Conservation (phyloP, 2,113 vertebrate species). For the Prinia subflava region DNA sequence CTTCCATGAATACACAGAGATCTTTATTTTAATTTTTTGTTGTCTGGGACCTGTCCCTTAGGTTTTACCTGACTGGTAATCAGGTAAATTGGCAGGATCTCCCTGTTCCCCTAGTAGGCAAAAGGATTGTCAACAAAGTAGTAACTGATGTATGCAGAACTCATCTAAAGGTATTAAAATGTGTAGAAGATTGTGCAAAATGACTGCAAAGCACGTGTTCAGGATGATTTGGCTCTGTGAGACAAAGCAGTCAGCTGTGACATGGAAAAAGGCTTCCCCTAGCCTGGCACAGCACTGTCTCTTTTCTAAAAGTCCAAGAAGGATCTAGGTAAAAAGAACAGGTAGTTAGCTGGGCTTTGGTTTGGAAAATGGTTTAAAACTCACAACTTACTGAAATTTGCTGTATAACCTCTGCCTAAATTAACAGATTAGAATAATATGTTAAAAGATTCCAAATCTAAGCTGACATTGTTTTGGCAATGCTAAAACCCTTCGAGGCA, state of each 20-base stretch:
- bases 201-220: rapidly evolving
- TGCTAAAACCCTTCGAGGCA: neutral
- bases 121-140: neutral
- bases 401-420: neutral
- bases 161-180: neutral
- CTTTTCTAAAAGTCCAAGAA: neutral
- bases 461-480: neutral
- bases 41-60: neutral
- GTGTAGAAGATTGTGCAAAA: neutral
- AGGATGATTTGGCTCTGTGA: neutral
- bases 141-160: neutral
- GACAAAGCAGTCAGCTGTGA: neutral
- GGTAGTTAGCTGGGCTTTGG: neutral
- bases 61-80: neutral
- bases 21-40: neutral
- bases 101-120: neutral
- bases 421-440: neutral
- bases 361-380: neutral
- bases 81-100: neutral
- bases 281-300: rapidly evolving
- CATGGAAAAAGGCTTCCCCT: neutral
- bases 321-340: neutral
- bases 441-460: neutral
- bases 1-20: neutral
- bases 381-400: neutral